Evolutionary conservation across 2,113 vertebrate species (phyloP).

Genomic region (Antechinus stuartii): DNA sequence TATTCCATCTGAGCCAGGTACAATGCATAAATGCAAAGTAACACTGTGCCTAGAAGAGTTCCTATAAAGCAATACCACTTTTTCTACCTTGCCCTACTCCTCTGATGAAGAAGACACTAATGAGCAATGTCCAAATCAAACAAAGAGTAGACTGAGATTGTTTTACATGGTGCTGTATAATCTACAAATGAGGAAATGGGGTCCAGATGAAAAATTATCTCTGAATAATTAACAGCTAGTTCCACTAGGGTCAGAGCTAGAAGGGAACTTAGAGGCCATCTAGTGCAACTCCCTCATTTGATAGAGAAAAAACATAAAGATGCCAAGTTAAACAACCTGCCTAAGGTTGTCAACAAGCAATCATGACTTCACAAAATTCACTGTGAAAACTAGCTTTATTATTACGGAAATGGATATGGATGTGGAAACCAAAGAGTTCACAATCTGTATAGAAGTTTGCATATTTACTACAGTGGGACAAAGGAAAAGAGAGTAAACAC

Average conservation of each 20-base stretch:
- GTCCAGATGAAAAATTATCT: not conserved
- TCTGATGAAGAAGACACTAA: not conserved
- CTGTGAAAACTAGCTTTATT: too few relatives aligned
- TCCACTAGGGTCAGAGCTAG: not conserved
- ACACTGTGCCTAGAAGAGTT: conserved; percentile 64
- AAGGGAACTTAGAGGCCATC: not conserved
- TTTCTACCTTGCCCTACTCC: conserved; percentile 11
- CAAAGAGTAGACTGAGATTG: too few relatives aligned
- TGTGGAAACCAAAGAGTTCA: too few relatives aligned
- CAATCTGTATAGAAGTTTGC: too few relatives aligned
- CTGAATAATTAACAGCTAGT: not conserved
- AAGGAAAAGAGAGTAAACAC: too few relatives aligned
- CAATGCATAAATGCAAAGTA: conserved; percentile 32
- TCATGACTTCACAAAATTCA: too few relatives aligned
- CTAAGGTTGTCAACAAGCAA: not conserved
- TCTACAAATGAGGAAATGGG: too few relatives aligned
- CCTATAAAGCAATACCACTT: conserved; percentile 58
- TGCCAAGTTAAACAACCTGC: not conserved
- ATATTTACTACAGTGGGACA: too few relatives aligned
- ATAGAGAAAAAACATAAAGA: not conserved
- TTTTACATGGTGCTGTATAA: not conserved
- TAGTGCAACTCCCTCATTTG: not conserved
- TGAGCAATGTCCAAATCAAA: not conserved
- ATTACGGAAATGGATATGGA: too few relatives aligned
- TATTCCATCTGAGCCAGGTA: conserved; percentile 52